Base-by-base conservation (phyloP, 2,113 vertebrate species). In the Triplophysa siluroides region DNA sequence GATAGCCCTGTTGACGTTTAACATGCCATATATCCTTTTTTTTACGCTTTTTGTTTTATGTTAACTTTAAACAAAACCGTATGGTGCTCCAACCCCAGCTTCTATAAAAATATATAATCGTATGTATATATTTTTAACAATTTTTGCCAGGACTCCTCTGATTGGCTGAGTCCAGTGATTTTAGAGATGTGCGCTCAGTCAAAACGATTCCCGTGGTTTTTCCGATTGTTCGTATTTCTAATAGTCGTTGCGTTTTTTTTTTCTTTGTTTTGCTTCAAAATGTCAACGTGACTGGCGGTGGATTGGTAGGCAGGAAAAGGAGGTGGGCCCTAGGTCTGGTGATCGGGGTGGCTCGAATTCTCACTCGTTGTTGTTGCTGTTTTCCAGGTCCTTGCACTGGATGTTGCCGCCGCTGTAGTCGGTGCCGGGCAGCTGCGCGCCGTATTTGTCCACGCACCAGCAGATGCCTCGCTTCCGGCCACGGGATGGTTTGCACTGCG, bases 371-470 rank as follows among this genome's bases (percentile, higher is more conserved):
- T 96, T 95, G 33, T 95, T 96, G 90, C 95, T 95, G 91, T 92
- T 96, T 91, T 99, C 98, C 14, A 98, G 95, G 24, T 94, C 92
- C 78, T 99, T 98, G 90, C 98, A 98, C 88, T 98, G 97, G 88
- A 98, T 95, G 88, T 98, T 96, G 21, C 95, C 96, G 0, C 95
- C 94, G 9, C 95, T 94, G 78, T 95, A 97, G 89, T 96, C 97
- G 67, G 95, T 97, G 76, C 98, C 97, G 0, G 98, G 97, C 79
- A 98, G 94, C 92, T 98, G 96, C 84, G 96, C 92, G 2, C 98
- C 98, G 0, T 99, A 99, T 89, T 98, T 99, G 88, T 99, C 98
- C 92, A 99, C 96, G 0, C 98, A 99, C 98, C 97, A 98, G 93
- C 96, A 99, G 90, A 98, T 93, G 56, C 97, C 97, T 80, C 97